Evolutionary conservation across 1,140 invertebrate genomes (phyloP).

Genomic region (Hyles euphorbiae): DNA sequence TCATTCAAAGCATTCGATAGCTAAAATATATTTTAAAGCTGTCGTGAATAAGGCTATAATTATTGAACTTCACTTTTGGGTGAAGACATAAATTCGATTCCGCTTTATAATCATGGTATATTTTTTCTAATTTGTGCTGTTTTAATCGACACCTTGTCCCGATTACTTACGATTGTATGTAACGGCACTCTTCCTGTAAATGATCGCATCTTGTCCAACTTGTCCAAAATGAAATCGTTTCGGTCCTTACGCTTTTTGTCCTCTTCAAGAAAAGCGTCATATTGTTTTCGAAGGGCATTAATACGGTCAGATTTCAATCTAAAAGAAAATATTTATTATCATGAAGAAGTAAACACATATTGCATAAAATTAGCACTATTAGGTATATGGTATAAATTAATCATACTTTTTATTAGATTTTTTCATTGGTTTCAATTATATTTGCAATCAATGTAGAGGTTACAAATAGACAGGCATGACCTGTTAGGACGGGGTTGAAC

Average conservation of each 20-base stretch:
- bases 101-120: too few relatives aligned
- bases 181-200: constrained; percentile 29
- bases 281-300: constrained; percentile 60
- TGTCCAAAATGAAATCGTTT: constrained; percentile 59
- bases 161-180: constrained; percentile 26
- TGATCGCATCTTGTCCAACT: constrained; percentile 54
- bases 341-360: neutral
- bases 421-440: constrained; percentile 14
- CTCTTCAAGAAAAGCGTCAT: constrained; percentile 63
- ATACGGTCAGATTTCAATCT: constrained; percentile 58
- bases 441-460: neutral
- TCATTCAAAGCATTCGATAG: too few relatives aligned
- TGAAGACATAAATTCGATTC: too few relatives aligned
- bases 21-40: too few relatives aligned
- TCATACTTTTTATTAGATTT: constrained; percentile 51
- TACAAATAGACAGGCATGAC: constrained; percentile 20
- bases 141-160: too few relatives aligned
- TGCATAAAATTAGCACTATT: neutral
- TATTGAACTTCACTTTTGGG: too few relatives aligned
- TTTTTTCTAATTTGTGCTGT: too few relatives aligned
- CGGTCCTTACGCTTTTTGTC: constrained; percentile 61
- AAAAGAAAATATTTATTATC: neutral
- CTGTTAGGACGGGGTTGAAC: constrained; percentile 38
- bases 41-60: too few relatives aligned
- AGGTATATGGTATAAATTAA: neutral